Conservation (phyloP, 2,888 invertebrate genomes). For the Desoria tigrina region DNA sequence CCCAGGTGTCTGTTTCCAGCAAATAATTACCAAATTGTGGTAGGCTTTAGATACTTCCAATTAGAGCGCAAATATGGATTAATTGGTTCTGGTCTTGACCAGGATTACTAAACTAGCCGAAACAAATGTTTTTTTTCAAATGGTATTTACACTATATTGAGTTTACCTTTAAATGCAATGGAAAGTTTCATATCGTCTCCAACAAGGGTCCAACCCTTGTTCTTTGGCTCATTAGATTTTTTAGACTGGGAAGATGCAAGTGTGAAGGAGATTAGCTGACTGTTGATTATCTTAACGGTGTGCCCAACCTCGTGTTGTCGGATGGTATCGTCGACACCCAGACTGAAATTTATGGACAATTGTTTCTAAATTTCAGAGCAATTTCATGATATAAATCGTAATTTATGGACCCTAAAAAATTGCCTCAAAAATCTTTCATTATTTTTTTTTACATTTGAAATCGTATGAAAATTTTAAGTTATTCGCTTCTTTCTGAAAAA, state of each 20-base stretch:
- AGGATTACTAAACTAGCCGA: too few species aligned
- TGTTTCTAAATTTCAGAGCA: neutral
- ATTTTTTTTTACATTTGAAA: too few species aligned
- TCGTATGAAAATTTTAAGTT: slow-evolving; percentile 4
- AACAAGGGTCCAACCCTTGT: neutral
- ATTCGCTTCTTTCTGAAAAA: too few species aligned
- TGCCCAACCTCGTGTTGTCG: neutral
- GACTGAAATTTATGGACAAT: slow-evolving; percentile 11
- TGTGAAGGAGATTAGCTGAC: slow-evolving; percentile 40
- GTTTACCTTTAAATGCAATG: slow-evolving; percentile 18
- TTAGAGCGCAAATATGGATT: neutral
- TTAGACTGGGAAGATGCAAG: slow-evolving; percentile 9
- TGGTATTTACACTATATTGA: too few species aligned
- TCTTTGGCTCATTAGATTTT: neutral
- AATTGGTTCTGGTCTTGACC: too few species aligned
- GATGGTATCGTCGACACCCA: slow-evolving; percentile 12
- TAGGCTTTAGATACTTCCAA: neutral
- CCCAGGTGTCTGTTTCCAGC: slow-evolving; percentile 47
- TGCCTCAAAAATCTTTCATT: too few species aligned
- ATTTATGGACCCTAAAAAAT: too few species aligned
- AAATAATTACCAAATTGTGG: neutral
- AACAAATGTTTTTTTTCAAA: too few species aligned
- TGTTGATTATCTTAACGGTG: slow-evolving; percentile 35
- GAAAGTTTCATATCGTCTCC: slow-evolving; percentile 2
- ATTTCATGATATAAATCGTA: too few species aligned